Evolutionary conservation across 2,888 invertebrate species (phyloP).

Genomic region (Noctua janthina): DNA sequence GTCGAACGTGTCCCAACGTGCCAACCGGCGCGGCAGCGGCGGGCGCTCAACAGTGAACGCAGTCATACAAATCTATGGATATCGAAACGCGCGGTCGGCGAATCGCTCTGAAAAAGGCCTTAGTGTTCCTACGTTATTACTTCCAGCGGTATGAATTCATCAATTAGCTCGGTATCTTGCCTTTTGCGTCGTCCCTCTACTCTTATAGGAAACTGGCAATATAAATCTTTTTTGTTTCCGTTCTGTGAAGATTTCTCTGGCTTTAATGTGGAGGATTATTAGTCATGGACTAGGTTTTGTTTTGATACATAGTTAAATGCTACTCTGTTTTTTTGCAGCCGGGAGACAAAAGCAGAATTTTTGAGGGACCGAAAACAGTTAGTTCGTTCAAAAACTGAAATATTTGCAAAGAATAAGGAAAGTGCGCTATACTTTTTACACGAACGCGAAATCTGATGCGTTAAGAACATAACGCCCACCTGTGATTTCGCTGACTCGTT

Average conservation of each 20-base stretch:
- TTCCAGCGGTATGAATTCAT: conserved; percentile 68
- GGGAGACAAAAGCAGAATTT: not conserved
- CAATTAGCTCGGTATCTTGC: conserved; percentile 66
- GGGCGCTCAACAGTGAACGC: not conserved
- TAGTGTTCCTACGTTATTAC: conserved; percentile 57
- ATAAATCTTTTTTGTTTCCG: conserved; percentile 53
- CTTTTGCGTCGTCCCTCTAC: conserved; percentile 55
- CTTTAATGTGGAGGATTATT: not conserved
- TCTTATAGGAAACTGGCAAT: conserved; percentile 43
- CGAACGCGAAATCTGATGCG: conserved; percentile 5
- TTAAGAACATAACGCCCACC: conserved; percentile 29
- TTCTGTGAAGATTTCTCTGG: conserved; percentile 35
- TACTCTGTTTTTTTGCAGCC: not conserved
- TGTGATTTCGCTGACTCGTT: conserved; percentile 23
- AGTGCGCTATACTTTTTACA: conserved; percentile 12
- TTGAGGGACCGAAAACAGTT: not conserved
- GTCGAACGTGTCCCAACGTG: not conserved
- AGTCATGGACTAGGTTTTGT: not conserved
- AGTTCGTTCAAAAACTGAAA: not conserved
- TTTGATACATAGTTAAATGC: not conserved
- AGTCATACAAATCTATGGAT: not conserved
- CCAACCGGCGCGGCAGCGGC: not conserved
- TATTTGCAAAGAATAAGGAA: not conserved
- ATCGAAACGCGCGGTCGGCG: not conserved
- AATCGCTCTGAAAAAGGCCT: not conserved